Base-by-base conservation (phyloP, 2,113 vertebrate genomes). In the Mesitornis unicolor region DNA sequence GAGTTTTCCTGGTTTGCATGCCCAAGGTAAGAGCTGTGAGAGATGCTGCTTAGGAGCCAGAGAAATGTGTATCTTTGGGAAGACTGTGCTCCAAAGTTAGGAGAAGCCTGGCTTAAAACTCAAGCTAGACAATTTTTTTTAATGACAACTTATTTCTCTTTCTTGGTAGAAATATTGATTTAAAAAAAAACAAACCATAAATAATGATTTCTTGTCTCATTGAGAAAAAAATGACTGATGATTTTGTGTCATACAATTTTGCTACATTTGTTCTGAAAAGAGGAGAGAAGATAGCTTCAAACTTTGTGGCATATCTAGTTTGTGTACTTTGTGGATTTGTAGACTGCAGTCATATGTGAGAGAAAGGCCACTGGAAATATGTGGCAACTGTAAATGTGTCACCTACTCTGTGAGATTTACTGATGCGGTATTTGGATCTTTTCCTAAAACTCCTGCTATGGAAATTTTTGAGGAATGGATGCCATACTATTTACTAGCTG, bases 391-490 rank as follows among this genome's bases (percentile, higher is more conserved):
- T 78, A 83, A 88, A 84, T 26, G 38, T 38, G 67, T 91, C 73
- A 86, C 71, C 71, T 73, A 25, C 85, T 67, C 56, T 6, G 59
- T 0, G 11, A 90, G 90, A 75, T 90, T 92, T 95, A 93, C 79
- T 84, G 82, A 54, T 78, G 82, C 85, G 29, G 9, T 40, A n/a
- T 69, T 96, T 96, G 90, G 79, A 93, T 51, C 71, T 92, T 40
- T 90, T 97, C 90, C 93, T 88, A 43, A 90, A 90, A 40, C 60
- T 38, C 60, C 75, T 67, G 75, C 56, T 78, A 24, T 75, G 90
- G 93, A 93, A 81, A 86, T 68, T 86, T 93, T 91, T 47, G 51
- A 86, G 79, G 59, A 88, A 79, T 57, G 36, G 70, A 76, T 94
- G 87, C 45, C 60, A 12, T 80, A 19, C 47, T 86, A 42, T 93